These are phyloP conservation scores for Spialia ferax DNA, from an alignment of 2,888 invertebrate genomes.

Conservation along the genomic window DNA sequence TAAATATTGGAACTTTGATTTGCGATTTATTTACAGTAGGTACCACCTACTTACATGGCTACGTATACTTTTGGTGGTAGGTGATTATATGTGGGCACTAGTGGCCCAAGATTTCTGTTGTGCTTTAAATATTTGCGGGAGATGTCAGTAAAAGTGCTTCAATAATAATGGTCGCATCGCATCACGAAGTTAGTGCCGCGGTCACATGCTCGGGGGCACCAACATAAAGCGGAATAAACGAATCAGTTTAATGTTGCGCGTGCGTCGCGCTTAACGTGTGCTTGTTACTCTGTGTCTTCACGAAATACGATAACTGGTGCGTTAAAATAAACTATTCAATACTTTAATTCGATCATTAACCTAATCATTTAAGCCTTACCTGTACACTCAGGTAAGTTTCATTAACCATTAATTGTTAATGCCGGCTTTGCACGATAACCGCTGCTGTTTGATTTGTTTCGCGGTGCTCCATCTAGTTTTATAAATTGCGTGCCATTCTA, in stretches of 20 bases:
- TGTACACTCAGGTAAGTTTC: conserved; percentile 1
- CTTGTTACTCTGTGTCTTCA: conserved; percentile 10
- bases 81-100: neutral
- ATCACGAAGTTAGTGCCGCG: conserved; percentile 51
- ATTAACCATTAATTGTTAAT: conserved; percentile 16
- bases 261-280: conserved; percentile 69
- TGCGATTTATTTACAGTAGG: neutral
- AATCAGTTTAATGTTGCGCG: conserved; percentile 74
- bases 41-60: neutral
- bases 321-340: conserved; percentile 56
- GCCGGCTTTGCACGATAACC: conserved; percentile 7
- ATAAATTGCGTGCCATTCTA: conserved; percentile 22
- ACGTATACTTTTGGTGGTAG: neutral
- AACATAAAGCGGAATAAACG: conserved; percentile 68
- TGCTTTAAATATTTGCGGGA: conserved; percentile 23
- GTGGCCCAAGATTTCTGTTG: neutral
- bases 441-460: conserved; percentile 16
- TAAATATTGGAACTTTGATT: neutral
- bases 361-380: neutral
- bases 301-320: conserved; percentile 67
- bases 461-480: conserved; percentile 8
- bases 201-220: conserved; percentile 78
- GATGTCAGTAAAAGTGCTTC: conserved; percentile 51
- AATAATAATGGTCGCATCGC: conserved; percentile 67
- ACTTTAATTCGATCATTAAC: conserved; percentile 10